Evolutionary conservation across 2,113 vertebrate species (phyloP).

Genomic region (Echinops telfairi): DNA sequence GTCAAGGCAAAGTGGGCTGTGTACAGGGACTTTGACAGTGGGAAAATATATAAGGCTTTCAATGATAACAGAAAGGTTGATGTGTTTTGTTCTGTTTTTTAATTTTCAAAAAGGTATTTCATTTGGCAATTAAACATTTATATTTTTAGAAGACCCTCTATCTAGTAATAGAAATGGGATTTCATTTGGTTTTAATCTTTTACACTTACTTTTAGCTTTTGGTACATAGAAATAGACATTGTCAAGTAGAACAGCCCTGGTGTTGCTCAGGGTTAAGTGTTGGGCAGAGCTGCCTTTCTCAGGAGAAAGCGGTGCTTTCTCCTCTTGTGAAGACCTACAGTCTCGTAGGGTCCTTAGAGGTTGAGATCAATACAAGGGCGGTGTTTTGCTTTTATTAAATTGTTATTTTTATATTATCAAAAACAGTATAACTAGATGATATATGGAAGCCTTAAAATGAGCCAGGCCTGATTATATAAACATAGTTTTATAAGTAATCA

Average conservation of each 20-base stretch:
- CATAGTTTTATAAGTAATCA: neutral
- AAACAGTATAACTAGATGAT: neutral
- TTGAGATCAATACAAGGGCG: too few species aligned
- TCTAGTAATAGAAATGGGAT: neutral
- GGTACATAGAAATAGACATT: neutral
- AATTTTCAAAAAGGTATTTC: neutral
- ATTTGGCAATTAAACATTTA: neutral
- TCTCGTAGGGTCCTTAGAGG: too few species aligned
- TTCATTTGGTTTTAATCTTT: neutral
- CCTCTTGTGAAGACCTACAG: too few species aligned
- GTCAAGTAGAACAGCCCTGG: neutral
- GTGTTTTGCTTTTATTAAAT: neutral
- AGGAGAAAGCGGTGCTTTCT: too few species aligned
- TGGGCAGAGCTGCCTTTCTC: too few species aligned
- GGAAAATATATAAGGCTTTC: neutral
- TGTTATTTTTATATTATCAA: neutral
- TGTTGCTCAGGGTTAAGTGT: too few species aligned
- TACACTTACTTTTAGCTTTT: neutral
- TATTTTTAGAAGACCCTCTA: neutral
- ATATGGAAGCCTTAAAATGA: slow-evolving; percentile 5
- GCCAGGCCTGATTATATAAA: neutral
- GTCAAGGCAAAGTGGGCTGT: neutral
- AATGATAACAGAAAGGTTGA: neutral
- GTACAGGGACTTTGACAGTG: neutral
- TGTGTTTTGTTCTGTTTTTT: neutral